These are phyloP conservation scores for Syrmaticus mikado DNA, from an alignment of 2,113 vertebrate species.

Conservation along the genomic window DNA sequence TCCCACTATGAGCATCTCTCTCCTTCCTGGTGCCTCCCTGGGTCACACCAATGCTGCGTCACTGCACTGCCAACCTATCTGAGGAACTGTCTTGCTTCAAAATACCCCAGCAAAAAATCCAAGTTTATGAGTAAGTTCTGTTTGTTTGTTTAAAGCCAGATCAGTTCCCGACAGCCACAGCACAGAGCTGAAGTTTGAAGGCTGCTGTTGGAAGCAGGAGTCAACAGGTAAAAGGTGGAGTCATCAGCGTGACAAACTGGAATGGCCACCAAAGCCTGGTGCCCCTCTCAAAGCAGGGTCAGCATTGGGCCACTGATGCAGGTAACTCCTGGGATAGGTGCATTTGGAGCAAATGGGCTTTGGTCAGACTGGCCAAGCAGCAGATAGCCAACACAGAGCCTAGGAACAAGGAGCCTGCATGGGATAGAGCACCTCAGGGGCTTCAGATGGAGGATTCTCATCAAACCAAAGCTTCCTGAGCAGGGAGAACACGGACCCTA, in stretches of 20 bases:
- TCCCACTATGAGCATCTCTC: neutral
- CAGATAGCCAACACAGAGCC: neutral
- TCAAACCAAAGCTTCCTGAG: neutral
- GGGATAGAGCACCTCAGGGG: neutral
- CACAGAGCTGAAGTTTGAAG: neutral
- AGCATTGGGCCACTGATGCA: neutral
- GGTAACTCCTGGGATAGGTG: neutral
- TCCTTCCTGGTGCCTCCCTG: neutral
- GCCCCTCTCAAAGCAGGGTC: neutral
- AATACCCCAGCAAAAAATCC: neutral
- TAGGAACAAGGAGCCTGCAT: neutral
- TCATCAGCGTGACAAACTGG: neutral
- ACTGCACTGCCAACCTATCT: neutral
- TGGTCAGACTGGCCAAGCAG: neutral
- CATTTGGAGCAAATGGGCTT: neutral
- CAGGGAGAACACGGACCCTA: accelerated
- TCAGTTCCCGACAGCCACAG: accelerated
- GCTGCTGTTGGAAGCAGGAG: neutral
- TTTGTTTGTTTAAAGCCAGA: neutral
- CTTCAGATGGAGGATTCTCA: neutral
- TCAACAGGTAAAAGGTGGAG: neutral
- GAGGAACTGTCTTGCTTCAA: neutral
- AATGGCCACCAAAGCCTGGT: neutral
- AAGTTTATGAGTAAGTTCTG: neutral
- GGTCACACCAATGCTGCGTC: neutral